Evolutionary conservation across 2,113 vertebrate species (phyloP).

Genomic region (Rana temporaria): DNA sequence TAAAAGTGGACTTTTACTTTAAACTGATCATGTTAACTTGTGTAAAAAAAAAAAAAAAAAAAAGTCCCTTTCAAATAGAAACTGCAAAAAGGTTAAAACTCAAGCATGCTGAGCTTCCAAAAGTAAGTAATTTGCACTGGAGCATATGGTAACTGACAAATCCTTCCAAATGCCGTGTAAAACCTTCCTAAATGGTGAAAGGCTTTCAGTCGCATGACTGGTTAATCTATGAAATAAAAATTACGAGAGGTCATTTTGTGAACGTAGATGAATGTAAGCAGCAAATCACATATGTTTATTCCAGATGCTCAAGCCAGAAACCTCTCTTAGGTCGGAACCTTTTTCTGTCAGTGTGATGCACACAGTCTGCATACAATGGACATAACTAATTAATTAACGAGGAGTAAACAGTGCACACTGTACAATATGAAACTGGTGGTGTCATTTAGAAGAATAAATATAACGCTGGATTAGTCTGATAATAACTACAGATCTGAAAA

Average conservation of each 20-base stretch:
- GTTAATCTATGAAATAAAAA: slow-evolving; percentile 34
- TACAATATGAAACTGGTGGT: neutral
- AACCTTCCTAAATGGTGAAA: slow-evolving; percentile 39
- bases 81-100: neutral
- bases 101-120: neutral
- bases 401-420: slow-evolving; percentile 17
- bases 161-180: slow-evolving; percentile 24
- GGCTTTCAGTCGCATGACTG: slow-evolving; percentile 33
- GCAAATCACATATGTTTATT: slow-evolving; percentile 45
- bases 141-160: slow-evolving; percentile 46
- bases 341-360: slow-evolving; percentile 39
- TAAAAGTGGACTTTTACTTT: no score
- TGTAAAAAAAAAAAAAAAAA: no score
- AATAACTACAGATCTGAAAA: neutral
- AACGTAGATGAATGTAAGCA: slow-evolving; percentile 35
- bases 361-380: slow-evolving; percentile 21
- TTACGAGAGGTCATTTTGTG: slow-evolving; percentile 27
- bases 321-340: slow-evolving; percentile 30
- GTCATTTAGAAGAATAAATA: neutral
- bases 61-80: no score
- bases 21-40: no score
- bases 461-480: neutral
- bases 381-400: slow-evolving; percentile 37
- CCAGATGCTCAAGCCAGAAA: slow-evolving; percentile 42
- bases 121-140: neutral